These are phyloP conservation scores for Notodonta ziczac DNA, from an alignment of 2,888 invertebrate genomes.

Conservation along the genomic window DNA sequence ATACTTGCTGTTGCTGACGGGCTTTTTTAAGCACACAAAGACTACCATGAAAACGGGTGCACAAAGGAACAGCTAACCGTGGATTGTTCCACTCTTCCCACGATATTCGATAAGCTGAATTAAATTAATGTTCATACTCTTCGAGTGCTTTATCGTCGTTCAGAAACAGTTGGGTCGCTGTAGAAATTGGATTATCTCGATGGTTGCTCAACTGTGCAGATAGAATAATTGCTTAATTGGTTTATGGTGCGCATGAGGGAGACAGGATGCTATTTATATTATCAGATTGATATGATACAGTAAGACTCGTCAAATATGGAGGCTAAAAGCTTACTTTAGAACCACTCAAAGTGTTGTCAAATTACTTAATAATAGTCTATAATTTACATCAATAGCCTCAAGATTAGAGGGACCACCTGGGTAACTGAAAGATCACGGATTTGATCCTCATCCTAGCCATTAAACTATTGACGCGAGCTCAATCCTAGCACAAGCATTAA, in stretches of 20 bases:
- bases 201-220: slow-evolving; percentile 19
- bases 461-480: no score
- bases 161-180: slow-evolving; percentile 19
- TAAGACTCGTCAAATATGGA: no score
- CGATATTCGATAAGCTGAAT: slow-evolving; percentile 41
- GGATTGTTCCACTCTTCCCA: slow-evolving; percentile 42
- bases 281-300: no score
- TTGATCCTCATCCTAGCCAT: no score
- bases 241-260: slow-evolving; percentile 6
- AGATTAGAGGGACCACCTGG: no score
- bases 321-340: no score
- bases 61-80: slow-evolving; percentile 13
- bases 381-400: no score
- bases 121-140: slow-evolving; percentile 33
- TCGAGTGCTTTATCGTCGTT: slow-evolving; percentile 24
- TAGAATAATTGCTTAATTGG: slow-evolving; percentile 25
- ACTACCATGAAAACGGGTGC: not conserved
- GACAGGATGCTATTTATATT: slow-evolving; percentile 10
- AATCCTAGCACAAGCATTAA: no score
- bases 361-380: no score
- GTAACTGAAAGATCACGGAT: no score
- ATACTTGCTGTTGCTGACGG: not conserved
- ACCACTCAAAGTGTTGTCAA: no score
- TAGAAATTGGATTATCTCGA: slow-evolving; percentile 31
- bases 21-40: not conserved